A percentile compares a stretch with the other conserved stretches of the same genome.
These are phyloP conservation scores for Cybosia mesomella DNA, from an alignment of 2,888 invertebrate species.

Conservation along the genomic window DNA sequence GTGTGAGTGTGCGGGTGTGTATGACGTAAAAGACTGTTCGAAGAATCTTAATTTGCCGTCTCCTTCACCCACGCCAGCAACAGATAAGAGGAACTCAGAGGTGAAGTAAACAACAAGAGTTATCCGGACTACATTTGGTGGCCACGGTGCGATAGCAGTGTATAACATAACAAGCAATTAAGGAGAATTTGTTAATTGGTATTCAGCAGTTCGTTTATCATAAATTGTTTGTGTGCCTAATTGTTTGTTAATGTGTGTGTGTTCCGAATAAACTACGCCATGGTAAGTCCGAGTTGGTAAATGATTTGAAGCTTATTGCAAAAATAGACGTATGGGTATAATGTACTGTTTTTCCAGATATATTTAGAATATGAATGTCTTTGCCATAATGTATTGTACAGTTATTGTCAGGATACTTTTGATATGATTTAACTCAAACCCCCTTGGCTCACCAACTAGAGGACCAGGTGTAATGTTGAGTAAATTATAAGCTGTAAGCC, in stretches of 20 bases:
- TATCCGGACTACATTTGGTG: conserved; percentile 26
- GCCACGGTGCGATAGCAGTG: background rate
- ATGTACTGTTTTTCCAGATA: background rate
- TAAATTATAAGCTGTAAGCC: no score
- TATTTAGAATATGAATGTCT: background rate
- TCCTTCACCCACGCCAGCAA: conserved; percentile 30
- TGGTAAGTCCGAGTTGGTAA: background rate
- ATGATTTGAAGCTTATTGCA: background rate
- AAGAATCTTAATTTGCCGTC: conserved; percentile 50
- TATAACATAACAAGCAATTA: conserved; percentile 14
- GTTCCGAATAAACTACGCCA: background rate
- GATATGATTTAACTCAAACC: background rate
- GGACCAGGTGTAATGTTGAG: no score
- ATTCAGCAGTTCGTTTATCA: conserved; percentile 1
- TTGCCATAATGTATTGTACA: background rate
- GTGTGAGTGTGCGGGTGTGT: conserved; percentile 38
- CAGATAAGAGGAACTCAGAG: conserved; percentile 55
- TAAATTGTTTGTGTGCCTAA: conserved; percentile 6
- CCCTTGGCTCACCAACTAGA: background rate
- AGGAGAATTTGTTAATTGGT: conserved; percentile 12
- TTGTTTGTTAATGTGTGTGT: conserved; percentile 8
- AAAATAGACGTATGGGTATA: background rate
- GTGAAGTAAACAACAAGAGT: conserved; percentile 51
- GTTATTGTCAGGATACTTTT: no score
- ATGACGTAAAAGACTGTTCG: conserved; percentile 55